Percentiles rank a stretch among this genome's conserved stretches.
Conservation (phyloP, 2,888 invertebrate species). For the Aspidapion aeneum region DNA sequence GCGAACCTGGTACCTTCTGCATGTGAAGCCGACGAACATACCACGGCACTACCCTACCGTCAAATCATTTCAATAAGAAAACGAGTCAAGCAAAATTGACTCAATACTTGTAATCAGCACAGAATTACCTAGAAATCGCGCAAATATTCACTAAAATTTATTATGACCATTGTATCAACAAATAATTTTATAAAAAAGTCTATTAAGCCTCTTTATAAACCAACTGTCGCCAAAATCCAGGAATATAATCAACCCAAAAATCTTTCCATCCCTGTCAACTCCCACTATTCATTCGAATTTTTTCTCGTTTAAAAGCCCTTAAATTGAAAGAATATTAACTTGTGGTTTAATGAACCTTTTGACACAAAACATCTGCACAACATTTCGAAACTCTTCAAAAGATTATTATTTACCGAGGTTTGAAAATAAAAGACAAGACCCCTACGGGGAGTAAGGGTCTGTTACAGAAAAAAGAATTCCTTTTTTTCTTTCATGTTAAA, state of each 20-base stretch:
- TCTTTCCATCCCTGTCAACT: background rate
- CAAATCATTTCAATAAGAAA: too few species aligned
- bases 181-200: too few species aligned
- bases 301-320: background rate
- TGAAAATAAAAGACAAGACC: conserved; percentile 1
- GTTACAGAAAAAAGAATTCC: background rate
- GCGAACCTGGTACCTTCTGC: too few species aligned
- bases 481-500: conserved; percentile 1
- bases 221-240: background rate
- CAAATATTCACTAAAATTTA: too few species aligned
- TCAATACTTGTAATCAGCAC: too few species aligned
- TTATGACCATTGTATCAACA: too few species aligned
- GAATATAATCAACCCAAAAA: background rate
- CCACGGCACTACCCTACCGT: too few species aligned
- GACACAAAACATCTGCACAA: conserved; percentile 2
- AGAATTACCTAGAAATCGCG: too few species aligned
- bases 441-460: background rate
- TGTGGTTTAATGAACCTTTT: conserved; percentile 5
- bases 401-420: conserved; percentile 4
- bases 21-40: too few species aligned
- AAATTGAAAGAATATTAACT: conserved; percentile 4
- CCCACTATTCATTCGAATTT: background rate
- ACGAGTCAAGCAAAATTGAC: too few species aligned
- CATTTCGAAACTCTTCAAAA: conserved; percentile 4
- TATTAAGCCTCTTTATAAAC: background rate